These are phyloP conservation scores for Heliconius hewitsoni DNA, from an alignment of 1,140 invertebrate species.

Conservation along the genomic window DNA sequence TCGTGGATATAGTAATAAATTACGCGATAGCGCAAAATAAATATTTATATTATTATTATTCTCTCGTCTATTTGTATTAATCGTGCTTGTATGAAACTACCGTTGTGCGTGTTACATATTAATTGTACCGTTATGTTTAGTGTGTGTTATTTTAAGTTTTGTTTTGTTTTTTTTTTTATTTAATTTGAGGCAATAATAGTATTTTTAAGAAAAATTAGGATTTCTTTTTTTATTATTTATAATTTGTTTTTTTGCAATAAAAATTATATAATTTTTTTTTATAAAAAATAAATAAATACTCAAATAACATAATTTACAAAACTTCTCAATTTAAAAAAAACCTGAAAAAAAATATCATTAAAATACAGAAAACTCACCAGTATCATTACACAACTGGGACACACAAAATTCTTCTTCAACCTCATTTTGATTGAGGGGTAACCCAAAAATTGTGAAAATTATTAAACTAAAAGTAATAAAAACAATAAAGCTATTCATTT, in stretches of 20 bases:
- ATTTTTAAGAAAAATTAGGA: no score
- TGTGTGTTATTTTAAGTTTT: background rate
- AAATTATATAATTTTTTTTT: no score
- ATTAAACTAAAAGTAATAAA: background rate
- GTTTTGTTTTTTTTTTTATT: background rate
- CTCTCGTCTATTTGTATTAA: background rate
- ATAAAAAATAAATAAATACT: no score
- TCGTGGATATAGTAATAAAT: constrained; percentile 9
- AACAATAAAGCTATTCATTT: constrained; percentile 27
- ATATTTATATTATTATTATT: constrained; percentile 19
- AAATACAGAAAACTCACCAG: constrained; percentile 22
- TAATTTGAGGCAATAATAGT: background rate
- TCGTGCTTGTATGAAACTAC: background rate
- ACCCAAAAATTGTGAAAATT: background rate
- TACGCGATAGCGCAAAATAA: constrained; percentile 9
- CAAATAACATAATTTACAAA: no score
- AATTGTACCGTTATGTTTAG: constrained; percentile 5
- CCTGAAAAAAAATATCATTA: no score
- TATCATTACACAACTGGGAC: constrained; percentile 13
- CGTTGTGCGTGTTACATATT: constrained; percentile 20
- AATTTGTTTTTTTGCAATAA: background rate
- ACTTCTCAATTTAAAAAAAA: background rate
- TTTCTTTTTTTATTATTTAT: background rate
- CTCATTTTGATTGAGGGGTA: background rate
- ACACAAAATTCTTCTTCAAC: background rate